Evolutionary conservation across 2,113 vertebrate genomes (phyloP), one percentile per base, ranked within the genome.

Genomic region (Daphoenositta chrysoptera): DNA sequence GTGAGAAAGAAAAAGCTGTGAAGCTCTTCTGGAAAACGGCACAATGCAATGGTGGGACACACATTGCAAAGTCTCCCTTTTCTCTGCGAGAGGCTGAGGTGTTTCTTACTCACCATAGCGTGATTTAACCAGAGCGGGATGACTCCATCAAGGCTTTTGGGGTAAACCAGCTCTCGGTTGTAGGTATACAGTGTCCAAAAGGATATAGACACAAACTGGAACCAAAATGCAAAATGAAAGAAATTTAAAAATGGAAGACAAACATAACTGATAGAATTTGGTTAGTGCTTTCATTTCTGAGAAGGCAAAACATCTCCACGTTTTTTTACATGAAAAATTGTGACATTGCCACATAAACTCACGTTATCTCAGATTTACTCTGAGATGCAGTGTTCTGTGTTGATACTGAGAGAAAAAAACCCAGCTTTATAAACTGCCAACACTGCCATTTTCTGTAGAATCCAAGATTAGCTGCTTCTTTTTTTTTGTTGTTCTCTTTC

Each of bases 101-200:
- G 44, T 91, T 91, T 91, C 42, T 79, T 88, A 98, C 98, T 98
- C 91, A 99, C 99, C 98, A 99, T 98, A 26, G 98, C 98, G 0
- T 99, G 99, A 89, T 99, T 99, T 64, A 98, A 53, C 99, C 99
- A 99, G 6, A 45, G 63, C 2, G 99, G 98, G 88, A 99, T 98
- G 95, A 98, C 71, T 39, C 27, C 35, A 73, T 99, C 99, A 14
- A 99, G 91, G 27, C 60, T 84, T 51, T 98, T 97, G 27, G 99
- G 99, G 83, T 98, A 99, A 91, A 99, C 77, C 35, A 99, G 94
- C 61, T 99, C 97, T 97, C 98, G 97, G 79, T 99, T 98, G 39
- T 98, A 99, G 60, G 95, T 92, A 85, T 98, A 99, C 47, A 99
- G 89, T 8, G 44, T 76, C 99, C 99, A 99, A 96, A 99, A 99